phyloP scores from a whole-genome alignment of 2,888 invertebrate species.

The Ectemnius continuus region DNA sequence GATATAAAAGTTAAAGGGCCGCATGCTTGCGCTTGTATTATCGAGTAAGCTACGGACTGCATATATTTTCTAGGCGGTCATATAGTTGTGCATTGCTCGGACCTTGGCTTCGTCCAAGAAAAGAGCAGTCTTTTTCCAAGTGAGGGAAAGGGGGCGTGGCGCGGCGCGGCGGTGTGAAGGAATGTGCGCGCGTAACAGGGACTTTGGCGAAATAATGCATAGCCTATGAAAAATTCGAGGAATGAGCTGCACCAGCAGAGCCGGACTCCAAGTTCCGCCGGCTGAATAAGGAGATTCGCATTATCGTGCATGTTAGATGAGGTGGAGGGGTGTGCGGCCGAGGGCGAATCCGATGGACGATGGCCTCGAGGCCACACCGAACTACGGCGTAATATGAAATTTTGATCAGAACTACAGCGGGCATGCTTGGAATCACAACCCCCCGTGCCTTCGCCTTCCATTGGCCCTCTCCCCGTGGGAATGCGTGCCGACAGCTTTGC shows the following conservation, averaged over 20 bases:
- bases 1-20: constrained; percentile 13
- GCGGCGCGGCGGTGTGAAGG: not conserved
- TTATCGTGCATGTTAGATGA: constrained; percentile 67
- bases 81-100: constrained; percentile 21
- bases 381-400: constrained; percentile 61
- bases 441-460: constrained; percentile 1
- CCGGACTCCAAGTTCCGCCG: constrained; percentile 36
- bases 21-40: not conserved
- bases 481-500: constrained; percentile 28
- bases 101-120: not conserved
- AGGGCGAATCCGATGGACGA: constrained; percentile 26
- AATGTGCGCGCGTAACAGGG: constrained; percentile 44
- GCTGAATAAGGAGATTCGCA: constrained; percentile 68
- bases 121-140: constrained; percentile 20
- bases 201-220: constrained; percentile 63
- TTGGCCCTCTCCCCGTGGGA: constrained; percentile 22
- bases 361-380: constrained; percentile 16
- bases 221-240: constrained; percentile 64
- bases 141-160: not conserved
- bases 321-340: constrained; percentile 31
- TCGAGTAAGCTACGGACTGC: not conserved
- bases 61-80: not conserved
- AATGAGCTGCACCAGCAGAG: constrained; percentile 31
- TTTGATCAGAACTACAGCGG: constrained; percentile 61
- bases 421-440: constrained; percentile 54